Base-by-base conservation (phyloP, 2,888 invertebrate species). In the Leptopilina drosophilae region DNA sequence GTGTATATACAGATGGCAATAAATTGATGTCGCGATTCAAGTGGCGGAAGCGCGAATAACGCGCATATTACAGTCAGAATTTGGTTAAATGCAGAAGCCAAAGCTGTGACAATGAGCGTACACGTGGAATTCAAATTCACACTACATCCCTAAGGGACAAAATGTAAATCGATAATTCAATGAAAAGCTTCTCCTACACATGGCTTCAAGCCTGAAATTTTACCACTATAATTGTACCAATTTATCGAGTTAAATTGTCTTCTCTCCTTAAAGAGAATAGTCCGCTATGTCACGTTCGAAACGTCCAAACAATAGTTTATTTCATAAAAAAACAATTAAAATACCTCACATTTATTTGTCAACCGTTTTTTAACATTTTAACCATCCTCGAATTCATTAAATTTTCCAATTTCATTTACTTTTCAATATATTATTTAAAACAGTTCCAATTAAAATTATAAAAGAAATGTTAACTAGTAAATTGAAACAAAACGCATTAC, bases 91-190 rank as follows among this genome's bases (percentile, higher is more conserved):
- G 69, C 33, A 73, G 73, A 73, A 80, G 81, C 78, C 76, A 80
- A 81, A 78, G 78, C 82, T 80, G 78, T 81, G 81, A 81, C 73
- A 83, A 80, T 81, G 81, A 67, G 59, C 65, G 77, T 78, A 80
- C 64, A 64, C 77, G 77, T 76, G 77, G 33, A 81, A 80, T 81
- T 77, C 73, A 73, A 73, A 73, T 73, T 73, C 73, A 56, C 73
- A 73, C 73, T 56, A 56, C 82, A 86, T 85, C 49, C 76, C 40
- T 64, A 64, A 26, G 69, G 82, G 79, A 86, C 85, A 83, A 86
- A 86, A 84, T 83, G 83, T 79, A 79, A 84, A 82, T 84, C 85
- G 84, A 87, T 87, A 87, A 84, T 85, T 83, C 83, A 84, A 84
- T 84, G 85, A 84, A 84, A 85, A 81, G 85, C 84, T 64, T 40